Conservation (phyloP, 2,888 invertebrate species). For the Perdita meconis region DNA sequence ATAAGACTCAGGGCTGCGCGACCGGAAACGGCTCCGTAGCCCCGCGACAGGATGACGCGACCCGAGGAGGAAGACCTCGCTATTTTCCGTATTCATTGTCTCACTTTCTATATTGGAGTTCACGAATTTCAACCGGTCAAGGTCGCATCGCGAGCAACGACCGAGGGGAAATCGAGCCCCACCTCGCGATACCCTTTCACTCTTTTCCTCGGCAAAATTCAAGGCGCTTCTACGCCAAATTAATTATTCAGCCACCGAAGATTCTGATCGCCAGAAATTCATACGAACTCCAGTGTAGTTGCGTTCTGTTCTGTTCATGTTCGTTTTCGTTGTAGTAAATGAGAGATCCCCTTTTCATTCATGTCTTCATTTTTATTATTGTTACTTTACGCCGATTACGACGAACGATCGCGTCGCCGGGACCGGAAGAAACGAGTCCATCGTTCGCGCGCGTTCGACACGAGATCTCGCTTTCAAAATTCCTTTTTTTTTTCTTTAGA, state of each 20-base stretch:
- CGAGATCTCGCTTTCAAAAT: slow-evolving; percentile 71
- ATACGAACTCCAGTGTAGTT: slow-evolving; percentile 16
- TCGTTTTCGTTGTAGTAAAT: slow-evolving; percentile 1
- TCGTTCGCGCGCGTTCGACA: neutral
- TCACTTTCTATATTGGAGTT: too few species aligned
- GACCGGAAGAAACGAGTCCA: neutral
- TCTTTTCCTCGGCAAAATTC: too few species aligned
- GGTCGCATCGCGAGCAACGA: too few species aligned
- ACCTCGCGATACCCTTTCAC: neutral
- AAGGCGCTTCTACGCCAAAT: too few species aligned
- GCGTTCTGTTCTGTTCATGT: slow-evolving; percentile 37
- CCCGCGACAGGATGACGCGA: slow-evolving; percentile 73
- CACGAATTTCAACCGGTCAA: too few species aligned
- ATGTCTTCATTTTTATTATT: slow-evolving; percentile 5
- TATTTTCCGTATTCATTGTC: slow-evolving; percentile 22
- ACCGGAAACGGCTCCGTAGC: slow-evolving; percentile 36
- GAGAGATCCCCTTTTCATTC: slow-evolving; percentile 46
- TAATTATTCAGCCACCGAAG: too few species aligned
- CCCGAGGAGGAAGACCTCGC: slow-evolving; percentile 49
- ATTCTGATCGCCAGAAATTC: too few species aligned
- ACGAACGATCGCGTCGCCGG: neutral
- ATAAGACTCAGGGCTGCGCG: slow-evolving; percentile 74
- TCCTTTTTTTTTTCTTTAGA: too few species aligned
- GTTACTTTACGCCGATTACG: slow-evolving; percentile 50
- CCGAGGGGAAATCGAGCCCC: too few species aligned